Evolutionary conservation across 2,888 invertebrate species (phyloP).

Genomic region (Drosophila tripunctata): DNA sequence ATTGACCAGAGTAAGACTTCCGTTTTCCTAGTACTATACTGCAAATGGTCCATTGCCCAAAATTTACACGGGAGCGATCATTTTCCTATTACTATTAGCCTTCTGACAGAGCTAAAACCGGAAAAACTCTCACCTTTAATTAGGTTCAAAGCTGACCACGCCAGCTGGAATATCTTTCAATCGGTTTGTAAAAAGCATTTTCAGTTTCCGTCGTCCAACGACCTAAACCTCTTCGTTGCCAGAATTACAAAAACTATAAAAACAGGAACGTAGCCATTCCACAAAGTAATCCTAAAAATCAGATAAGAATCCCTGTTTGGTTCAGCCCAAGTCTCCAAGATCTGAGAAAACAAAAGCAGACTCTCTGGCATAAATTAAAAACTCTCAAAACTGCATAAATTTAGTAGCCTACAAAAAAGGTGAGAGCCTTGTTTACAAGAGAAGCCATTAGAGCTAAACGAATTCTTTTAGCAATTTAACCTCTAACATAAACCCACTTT

Average conservation of each 20-base stretch:
- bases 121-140: slow-evolving; percentile 7
- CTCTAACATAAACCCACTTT: not conserved
- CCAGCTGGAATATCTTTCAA: slow-evolving; percentile 13
- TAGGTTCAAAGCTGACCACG: slow-evolving; percentile 16
- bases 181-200: slow-evolving; percentile 5
- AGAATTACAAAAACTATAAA: slow-evolving; percentile 19
- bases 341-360: slow-evolving; percentile 21
- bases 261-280: slow-evolving; percentile 15
- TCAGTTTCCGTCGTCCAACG: slow-evolving; percentile 8
- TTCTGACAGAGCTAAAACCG: not conserved
- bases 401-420: slow-evolving; percentile 14
- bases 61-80: slow-evolving; percentile 13
- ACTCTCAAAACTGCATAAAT: slow-evolving; percentile 8
- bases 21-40: too few relatives aligned
- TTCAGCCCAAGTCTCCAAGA: slow-evolving; percentile 11
- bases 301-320: slow-evolving; percentile 2
- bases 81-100: not conserved
- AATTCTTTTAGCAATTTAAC: not conserved
- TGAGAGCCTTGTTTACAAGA: slow-evolving; percentile 3
- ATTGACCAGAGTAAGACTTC: slow-evolving; percentile 8
- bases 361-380: slow-evolving; percentile 22
- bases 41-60: slow-evolving; percentile 14
- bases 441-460: slow-evolving; percentile 1
- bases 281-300: slow-evolving; percentile 11
- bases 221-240: slow-evolving; percentile 19